A percentile compares a stretch with the other conserved stretches of the same genome.
Conservation (phyloP, 2,113 vertebrate species). For the Oncorhynchus gorbuscha region DNA sequence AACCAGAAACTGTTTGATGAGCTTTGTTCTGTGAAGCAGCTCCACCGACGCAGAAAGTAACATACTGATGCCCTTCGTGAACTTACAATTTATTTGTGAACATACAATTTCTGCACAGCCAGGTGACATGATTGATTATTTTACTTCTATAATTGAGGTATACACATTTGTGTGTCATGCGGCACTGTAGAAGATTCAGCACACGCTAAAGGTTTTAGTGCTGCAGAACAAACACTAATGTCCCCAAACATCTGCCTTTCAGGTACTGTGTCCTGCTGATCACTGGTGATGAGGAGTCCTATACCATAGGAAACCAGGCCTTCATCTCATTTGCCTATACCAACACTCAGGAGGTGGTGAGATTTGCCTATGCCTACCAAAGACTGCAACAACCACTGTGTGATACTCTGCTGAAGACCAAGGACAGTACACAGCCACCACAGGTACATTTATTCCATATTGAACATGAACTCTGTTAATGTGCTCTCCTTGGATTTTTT, state of each 20-base stretch:
- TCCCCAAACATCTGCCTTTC: not conserved
- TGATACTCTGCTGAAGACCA: slow-evolving; percentile 72
- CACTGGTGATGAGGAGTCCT: slow-evolving; percentile 77
- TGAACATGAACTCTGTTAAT: not conserved
- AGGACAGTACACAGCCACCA: slow-evolving; percentile 60
- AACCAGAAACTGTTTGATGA: slow-evolving; percentile 93
- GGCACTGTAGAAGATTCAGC: not conserved
- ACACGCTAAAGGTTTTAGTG: too few species aligned
- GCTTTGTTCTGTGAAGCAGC: slow-evolving; percentile 91
- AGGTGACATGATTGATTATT: not conserved
- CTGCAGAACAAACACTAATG: not conserved
- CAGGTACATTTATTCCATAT: slow-evolving; percentile 57
- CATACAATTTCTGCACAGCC: not conserved
- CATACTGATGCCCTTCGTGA: not conserved
- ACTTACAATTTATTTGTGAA: too few species aligned
- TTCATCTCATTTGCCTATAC: slow-evolving; percentile 87
- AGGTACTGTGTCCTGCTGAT: slow-evolving; percentile 91
- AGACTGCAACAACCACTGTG: slow-evolving; percentile 84
- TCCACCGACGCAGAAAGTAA: slow-evolving; percentile 93
- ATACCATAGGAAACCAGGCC: slow-evolving; percentile 73
- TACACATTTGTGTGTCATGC: too few species aligned
- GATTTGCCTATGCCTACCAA: slow-evolving; percentile 86
- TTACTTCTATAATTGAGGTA: too few species aligned
- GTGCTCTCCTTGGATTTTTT: not conserved
- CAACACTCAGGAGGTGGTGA: slow-evolving; percentile 84